phyloP scores from a whole-genome alignment of 1,140 invertebrate species.

The Amphibalanus amphitrite region DNA sequence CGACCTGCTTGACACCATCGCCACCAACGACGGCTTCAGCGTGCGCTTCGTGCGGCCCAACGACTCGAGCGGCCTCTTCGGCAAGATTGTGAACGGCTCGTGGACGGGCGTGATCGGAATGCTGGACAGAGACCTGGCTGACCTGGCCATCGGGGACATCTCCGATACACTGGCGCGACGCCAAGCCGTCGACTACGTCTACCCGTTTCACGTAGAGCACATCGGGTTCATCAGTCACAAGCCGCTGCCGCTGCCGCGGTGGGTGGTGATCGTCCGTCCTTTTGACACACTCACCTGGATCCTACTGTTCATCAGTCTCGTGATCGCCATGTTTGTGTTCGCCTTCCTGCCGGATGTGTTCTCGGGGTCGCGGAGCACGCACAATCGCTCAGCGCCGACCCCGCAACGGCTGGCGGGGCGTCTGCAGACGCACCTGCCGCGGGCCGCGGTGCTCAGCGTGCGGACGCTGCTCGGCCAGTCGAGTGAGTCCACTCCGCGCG shows the following conservation, averaged over 20 bases:
- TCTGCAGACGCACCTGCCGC: not conserved
- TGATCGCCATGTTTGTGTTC: not conserved
- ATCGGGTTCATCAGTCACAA: not conserved
- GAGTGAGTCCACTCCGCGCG: not conserved
- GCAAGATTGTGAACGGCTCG: not conserved
- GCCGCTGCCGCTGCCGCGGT: not conserved
- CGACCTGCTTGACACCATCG: not conserved
- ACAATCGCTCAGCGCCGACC: too few species aligned
- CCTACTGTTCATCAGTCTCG: not conserved
- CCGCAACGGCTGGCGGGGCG: not conserved
- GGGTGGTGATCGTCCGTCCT: not conserved
- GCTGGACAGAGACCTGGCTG: not conserved
- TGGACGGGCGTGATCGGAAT: not conserved
- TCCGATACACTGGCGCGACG: not conserved
- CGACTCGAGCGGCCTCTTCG: not conserved
- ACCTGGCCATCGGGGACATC: not conserved
- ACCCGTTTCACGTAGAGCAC: not conserved
- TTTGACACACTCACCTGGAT: not conserved
- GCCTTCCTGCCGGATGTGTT: not conserved
- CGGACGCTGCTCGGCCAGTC: not conserved
- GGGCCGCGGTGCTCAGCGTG: not conserved
- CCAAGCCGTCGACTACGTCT: not conserved
- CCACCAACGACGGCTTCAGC: not conserved
- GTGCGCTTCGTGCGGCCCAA: not conserved
- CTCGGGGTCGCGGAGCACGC: too few species aligned